Evolutionary conservation across 2,888 invertebrate genomes (phyloP), one percentile per base, ranked within the genome.

Genomic region (Neoscelio sp.): DNA sequence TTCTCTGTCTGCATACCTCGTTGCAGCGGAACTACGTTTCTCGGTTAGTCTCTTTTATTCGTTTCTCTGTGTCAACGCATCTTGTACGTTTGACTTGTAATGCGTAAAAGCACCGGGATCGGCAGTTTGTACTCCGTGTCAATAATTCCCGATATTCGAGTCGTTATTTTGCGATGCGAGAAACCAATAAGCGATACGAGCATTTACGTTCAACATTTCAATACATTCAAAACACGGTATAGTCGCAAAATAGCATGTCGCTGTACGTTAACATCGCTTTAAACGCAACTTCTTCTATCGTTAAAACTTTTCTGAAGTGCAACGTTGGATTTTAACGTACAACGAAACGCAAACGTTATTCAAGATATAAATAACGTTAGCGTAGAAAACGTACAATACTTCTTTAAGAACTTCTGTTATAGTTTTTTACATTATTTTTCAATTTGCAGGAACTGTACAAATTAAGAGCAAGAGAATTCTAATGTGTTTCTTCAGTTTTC

Each of bases 161-260:
- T 13, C 4, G 8, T 10, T n/a, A 18, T 8, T 20, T 12, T 17
- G 35, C 15, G 44, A 46, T 8, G 48, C 48, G 28, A 48, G 48
- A 48, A 48, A 48, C 48, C 62, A 62, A 62, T 62, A 62, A 35
- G 23, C 62, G 48, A 35, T 48, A 12, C 35, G 17, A 48, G 26
- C 30, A 23, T 20, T 48, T 30, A 18, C 33, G 30, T 62, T 35
- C 26, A 38, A 35, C 23, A 26, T 17, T 38, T 15, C 58, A 40
- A 48, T 48, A 28, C 62, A 48, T 35, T 20, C 17, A 28, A 38
- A 62, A 48, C 48, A 26, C 15, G n/a, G 12, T 33, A n/a, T 8
- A 17, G 15, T 35, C 38, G 46, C 28, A 33, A 48, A 38, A 62
- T 48, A 48, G 7, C 48, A 15, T 48, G 48, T 28, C 48, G 12